These are phyloP conservation scores for Gymnocephalus cernua DNA, from an alignment of 2,113 vertebrate genomes.

Conservation along the genomic window DNA sequence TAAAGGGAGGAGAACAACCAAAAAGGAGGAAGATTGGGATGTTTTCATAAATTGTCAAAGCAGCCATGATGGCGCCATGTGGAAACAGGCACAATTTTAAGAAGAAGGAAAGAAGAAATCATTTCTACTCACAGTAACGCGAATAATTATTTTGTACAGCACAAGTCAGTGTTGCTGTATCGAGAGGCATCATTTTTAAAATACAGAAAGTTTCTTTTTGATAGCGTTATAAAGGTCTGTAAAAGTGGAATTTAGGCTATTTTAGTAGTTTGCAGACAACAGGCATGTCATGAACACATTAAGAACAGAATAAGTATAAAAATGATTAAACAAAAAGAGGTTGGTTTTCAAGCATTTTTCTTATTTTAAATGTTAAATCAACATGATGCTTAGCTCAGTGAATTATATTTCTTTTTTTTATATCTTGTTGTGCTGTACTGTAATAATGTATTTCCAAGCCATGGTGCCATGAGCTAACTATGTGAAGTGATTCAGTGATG, in stretches of 20 bases:
- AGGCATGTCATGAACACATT: neutral
- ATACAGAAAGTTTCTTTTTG: neutral
- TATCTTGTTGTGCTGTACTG: conserved; percentile 1
- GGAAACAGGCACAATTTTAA: neutral
- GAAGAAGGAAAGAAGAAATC: neutral
- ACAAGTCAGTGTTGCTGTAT: neutral
- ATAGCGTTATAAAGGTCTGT: neutral
- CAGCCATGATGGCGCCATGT: conserved; percentile 2
- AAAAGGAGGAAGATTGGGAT: conserved; percentile 1
- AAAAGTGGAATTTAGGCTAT: neutral
- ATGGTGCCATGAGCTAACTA: conserved; percentile 44
- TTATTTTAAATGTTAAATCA: conserved; percentile 10
- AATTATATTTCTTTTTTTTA: neutral
- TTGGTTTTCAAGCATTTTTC: neutral
- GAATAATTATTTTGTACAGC: neutral
- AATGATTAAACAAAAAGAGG: neutral
- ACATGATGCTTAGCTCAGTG: neutral
- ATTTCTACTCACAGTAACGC: neutral
- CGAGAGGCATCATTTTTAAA: neutral
- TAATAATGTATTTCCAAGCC: conserved; percentile 54
- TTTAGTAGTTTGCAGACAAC: conserved; percentile 11
- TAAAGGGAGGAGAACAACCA: neutral
- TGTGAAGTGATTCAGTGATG: conserved; percentile 49
- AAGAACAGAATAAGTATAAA: neutral
- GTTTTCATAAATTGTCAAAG: conserved; percentile 18